Evolutionary conservation across 2,113 vertebrate genomes (phyloP), one percentile per base, ranked within the genome.

Genomic region (Aspiorhynchus laticeps): DNA sequence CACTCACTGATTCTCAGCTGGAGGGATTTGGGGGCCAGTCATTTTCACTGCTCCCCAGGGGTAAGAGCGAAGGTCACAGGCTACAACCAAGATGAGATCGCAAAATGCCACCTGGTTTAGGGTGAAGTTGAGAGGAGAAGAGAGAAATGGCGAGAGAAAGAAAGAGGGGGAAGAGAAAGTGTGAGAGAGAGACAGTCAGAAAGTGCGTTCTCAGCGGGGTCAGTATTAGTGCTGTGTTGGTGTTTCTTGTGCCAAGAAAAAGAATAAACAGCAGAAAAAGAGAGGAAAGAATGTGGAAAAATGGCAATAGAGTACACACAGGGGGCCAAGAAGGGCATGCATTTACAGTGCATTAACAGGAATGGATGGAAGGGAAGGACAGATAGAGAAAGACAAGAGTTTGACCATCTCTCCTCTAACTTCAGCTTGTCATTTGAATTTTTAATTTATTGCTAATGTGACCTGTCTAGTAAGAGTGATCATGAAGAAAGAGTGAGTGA

Each of bases 391-490:
- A 86, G 71, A 87, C 28, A 63, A 76, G 36, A 89, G 56, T 69
- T 86, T 87, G 87, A 87, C 69, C 76, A 61, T 67, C 89, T 87
- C 80, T 87, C 84, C 84, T 89, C 74, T 65, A 61, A 41, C 59
- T 56, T 65, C 7, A 51, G 31, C 79, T 71, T 56, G 61, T 65
- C 41, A 46, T 53, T 21, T 26, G 90, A 94, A 92, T 90, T 93
- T 53, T 94, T 91, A 90, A 93, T 93, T 88, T 75, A 84, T 92
- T 94, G 89, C 91, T 93, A 91, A 92, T 92, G 86, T 91, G 88
- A 90, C 80, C 85, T 89, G 83, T 90, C 87, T 90, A 90, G 83
- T 90, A 89, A 92, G 83, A 87, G 84, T 88, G 87, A 90, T 92
- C 89, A 91, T 31, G n/a, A 82, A 46, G 38, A 26, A 82, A 28